Percentiles rank a stretch among this genome's conserved stretches.
Evolutionary conservation across 2,888 invertebrate genomes (phyloP).

Genomic region (Drosophila suboccidentalis): DNA sequence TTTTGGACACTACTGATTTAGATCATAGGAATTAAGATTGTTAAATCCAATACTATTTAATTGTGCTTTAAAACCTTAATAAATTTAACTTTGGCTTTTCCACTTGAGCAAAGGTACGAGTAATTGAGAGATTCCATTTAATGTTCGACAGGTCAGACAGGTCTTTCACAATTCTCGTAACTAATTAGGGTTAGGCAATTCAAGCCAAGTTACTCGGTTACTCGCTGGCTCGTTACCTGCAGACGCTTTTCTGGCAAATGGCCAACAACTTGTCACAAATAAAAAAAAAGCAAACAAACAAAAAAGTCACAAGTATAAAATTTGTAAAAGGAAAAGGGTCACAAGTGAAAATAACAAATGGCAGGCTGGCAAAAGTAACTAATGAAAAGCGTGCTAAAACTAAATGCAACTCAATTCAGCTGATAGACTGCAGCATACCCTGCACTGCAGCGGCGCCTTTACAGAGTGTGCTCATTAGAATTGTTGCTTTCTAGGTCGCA

Average conservation of each 20-base stretch:
- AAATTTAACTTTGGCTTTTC: neutral
- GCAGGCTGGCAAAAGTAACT: slow-evolving; percentile 46
- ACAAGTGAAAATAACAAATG: slow-evolving; percentile 48
- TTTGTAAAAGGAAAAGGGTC: slow-evolving; percentile 31
- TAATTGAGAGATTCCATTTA: slow-evolving; percentile 15
- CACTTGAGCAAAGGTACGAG: neutral
- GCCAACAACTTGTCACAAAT: slow-evolving; percentile 46
- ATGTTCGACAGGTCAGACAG: slow-evolving; percentile 1
- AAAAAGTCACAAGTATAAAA: slow-evolving; percentile 28
- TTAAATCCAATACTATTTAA: too few species aligned
- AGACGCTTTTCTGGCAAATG: slow-evolving; percentile 23
- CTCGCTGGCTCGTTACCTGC: slow-evolving; percentile 13
- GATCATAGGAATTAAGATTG: too few species aligned
- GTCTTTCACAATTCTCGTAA: neutral
- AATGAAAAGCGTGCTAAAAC: slow-evolving; percentile 53
- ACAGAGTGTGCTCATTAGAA: neutral
- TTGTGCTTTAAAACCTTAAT: too few species aligned
- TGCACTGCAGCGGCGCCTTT: neutral
- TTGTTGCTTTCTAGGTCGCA: neutral
- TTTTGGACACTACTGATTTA: too few species aligned
- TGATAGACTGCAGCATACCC: neutral
- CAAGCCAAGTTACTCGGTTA: slow-evolving; percentile 11
- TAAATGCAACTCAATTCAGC: neutral
- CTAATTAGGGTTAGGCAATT: slow-evolving; percentile 33
- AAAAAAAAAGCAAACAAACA: slow-evolving; percentile 11